phyloP scores from a whole-genome alignment of 1,140 invertebrate genomes.

The Anastrepha ludens region DNA sequence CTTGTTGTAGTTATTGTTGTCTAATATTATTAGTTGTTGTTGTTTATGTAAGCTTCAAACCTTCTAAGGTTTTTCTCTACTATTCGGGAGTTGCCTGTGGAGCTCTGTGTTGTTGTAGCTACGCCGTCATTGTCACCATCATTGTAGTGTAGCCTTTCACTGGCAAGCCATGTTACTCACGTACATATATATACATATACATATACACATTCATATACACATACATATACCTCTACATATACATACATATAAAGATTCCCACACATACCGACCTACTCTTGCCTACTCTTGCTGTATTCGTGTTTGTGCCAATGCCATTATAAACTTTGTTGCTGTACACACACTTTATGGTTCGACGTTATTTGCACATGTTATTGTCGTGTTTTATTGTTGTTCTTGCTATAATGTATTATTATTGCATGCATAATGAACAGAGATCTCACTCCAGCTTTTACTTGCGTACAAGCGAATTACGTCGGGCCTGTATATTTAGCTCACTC shows the following conservation, averaged over 20 bases:
- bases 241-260: not conserved
- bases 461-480: not conserved
- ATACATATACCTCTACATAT: no score
- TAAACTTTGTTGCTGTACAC: conserved; percentile 17
- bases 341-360: conserved; percentile 36
- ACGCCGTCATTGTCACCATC: conserved; percentile 7
- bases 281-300: not conserved
- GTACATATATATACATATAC: not conserved
- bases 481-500: not conserved
- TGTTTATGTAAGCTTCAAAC: not conserved
- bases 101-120: not conserved
- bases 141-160: not conserved
- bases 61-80: not conserved
- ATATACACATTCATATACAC: not conserved
- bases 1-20: not conserved
- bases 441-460: not conserved
- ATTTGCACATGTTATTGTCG: conserved; percentile 35
- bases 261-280: not conserved
- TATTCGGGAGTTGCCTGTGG: not conserved
- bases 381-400: conserved; percentile 31
- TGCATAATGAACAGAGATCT: conserved; percentile 25
- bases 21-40: conserved; percentile 22
- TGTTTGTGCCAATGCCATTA: conserved; percentile 29
- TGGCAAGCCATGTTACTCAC: not conserved
- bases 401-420: conserved; percentile 49